These are phyloP conservation scores for Misgurnus anguillicaudatus DNA, from an alignment of 2,113 vertebrate species.

Conservation along the genomic window DNA sequence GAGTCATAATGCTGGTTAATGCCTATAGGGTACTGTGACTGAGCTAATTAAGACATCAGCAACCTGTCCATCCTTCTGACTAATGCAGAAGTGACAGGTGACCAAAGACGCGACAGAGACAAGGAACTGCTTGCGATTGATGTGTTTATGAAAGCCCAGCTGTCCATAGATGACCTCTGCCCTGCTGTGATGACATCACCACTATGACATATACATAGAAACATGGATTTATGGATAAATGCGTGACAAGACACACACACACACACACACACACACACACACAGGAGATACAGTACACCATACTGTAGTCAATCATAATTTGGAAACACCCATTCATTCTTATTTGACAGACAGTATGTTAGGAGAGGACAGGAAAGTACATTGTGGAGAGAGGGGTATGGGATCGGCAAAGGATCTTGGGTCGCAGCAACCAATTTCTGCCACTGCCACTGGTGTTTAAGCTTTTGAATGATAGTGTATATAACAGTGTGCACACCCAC, in stretches of 20 bases:
- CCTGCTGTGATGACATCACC: slow-evolving; percentile 52
- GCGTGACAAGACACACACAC: neutral
- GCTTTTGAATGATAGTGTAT: too few species aligned
- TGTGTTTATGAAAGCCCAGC: neutral
- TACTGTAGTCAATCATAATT: too few species aligned
- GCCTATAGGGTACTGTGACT: slow-evolving; percentile 62
- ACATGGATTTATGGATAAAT: slow-evolving; percentile 6
- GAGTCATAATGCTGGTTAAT: slow-evolving; percentile 68
- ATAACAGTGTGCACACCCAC: neutral
- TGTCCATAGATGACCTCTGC: slow-evolving; percentile 1
- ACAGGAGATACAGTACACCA: too few species aligned
- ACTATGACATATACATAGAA: slow-evolving; percentile 8
- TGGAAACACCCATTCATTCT: too few species aligned
- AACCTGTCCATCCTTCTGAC: slow-evolving; percentile 28
- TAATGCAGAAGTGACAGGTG: slow-evolving; percentile 48
- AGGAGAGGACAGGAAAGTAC: too few species aligned
- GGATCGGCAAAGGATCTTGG: too few species aligned
- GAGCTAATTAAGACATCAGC: slow-evolving; percentile 75
- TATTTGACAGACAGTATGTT: too few species aligned
- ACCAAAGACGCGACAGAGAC: neutral
- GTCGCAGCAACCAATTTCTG: too few species aligned
- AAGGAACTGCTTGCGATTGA: neutral
- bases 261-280: neutral
- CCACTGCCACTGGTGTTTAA: too few species aligned
- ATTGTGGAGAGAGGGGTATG: too few species aligned